Evolutionary conservation across 1,140 invertebrate species (phyloP), one percentile per base, ranked within the genome.

Genomic region (Medauroidea extradentata): DNA sequence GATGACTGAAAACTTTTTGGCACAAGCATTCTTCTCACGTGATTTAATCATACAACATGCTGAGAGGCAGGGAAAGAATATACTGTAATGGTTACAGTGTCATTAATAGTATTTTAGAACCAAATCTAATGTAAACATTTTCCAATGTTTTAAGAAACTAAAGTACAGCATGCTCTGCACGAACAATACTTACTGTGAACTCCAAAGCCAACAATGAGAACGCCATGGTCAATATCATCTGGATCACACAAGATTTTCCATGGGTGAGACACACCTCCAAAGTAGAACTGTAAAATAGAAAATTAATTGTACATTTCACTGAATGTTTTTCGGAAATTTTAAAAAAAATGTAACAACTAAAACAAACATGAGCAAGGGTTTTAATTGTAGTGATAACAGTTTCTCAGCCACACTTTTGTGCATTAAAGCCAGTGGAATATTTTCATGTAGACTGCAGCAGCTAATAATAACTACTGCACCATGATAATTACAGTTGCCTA

Each of bases 231-330:
- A 16, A 96, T 73, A 73, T 85, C 83, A 1, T 81, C 78, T 0
- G 89, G 88, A 70, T 79, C 85, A 71, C 95, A 98, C 11, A 99
- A 78, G 63, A 93, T 84, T 66, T 89, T 90, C 78, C 84, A 91
- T 0, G 96, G 96, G 82, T 99, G 95, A 0, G 94, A 95, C 9
- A 99, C 85, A n/a, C 96, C 96, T 25, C 95, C 94, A 63, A 94
- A 81, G 73, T 99, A 99, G 76, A 99, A 98, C 81, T 85, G 70
- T 48, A 73, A 54, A 34, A n/a, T n/a, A n/a, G n/a, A n/a, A n/a
- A n/a, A n/a, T n/a, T n/a, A n/a, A n/a, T n/a, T n/a, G n/a, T n/a
- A n/a, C n/a, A n/a, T n/a, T n/a, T n/a, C n/a, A n/a, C n/a, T n/a
- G n/a, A n/a, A n/a, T n/a, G n/a, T n/a, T n/a, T n/a, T n/a, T n/a